Conservation (phyloP, 2,888 invertebrate species). For the Eupithecia inturbata region DNA sequence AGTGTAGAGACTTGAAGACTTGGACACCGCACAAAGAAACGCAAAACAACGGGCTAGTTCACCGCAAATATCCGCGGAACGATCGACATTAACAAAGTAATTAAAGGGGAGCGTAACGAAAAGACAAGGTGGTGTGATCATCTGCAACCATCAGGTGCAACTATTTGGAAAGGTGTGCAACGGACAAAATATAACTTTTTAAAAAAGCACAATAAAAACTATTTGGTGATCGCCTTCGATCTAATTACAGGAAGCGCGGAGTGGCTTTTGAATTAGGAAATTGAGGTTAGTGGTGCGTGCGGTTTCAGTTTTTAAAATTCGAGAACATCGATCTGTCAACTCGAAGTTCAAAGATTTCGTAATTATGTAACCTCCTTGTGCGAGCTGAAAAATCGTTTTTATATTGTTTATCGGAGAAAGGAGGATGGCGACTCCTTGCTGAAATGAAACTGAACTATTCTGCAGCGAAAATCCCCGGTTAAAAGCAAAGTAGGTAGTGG, state of each 20-base stretch:
- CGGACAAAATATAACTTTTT: conserved; percentile 45
- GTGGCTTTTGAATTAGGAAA: conserved; percentile 25
- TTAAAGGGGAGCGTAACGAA: conserved; percentile 47
- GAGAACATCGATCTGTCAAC: neutral
- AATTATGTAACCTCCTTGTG: neutral
- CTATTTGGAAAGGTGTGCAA: conserved; percentile 47
- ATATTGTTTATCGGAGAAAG: neutral
- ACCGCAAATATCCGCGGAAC: conserved; percentile 36
- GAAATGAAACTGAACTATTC: neutral
- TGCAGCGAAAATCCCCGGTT: neutral
- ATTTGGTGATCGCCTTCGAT: conserved; percentile 36
- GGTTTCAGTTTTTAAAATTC: conserved; percentile 2
- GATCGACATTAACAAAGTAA: conserved; percentile 37
- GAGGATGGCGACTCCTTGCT: neutral
- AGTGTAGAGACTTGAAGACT: neutral
- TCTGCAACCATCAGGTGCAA: conserved; percentile 51
- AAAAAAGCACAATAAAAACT: conserved; percentile 30
- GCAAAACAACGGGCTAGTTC: conserved; percentile 17
- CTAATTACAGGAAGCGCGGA: conserved; percentile 45
- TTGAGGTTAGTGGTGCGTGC: conserved; percentile 1
- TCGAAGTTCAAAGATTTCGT: neutral
- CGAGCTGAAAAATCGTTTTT: neutral
- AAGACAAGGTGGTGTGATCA: conserved; percentile 48
- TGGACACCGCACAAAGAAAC: conserved; percentile 6
- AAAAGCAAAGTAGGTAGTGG: neutral